phyloP scores from a whole-genome alignment of 1,140 invertebrate genomes.

The Neodiprion pinetum region DNA sequence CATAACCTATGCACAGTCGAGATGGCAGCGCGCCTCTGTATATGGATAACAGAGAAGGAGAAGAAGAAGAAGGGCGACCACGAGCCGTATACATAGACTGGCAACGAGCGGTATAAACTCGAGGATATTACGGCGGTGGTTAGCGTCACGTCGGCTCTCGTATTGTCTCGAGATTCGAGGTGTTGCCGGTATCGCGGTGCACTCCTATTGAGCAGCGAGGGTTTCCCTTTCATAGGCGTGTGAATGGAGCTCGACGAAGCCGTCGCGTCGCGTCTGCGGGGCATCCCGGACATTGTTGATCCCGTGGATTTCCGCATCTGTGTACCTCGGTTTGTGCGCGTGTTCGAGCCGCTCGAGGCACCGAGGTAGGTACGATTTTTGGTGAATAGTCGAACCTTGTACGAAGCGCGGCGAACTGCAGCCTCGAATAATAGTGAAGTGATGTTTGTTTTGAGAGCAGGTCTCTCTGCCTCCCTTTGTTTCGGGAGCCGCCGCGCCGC shows the following conservation, averaged over 20 bases:
- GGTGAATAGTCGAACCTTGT: not conserved
- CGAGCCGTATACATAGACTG: not conserved
- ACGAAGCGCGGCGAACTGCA: slow-evolving; percentile 13
- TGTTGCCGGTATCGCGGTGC: slow-evolving; percentile 29
- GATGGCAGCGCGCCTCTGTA: too few species aligned
- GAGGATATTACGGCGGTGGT: slow-evolving; percentile 14
- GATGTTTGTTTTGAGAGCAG: slow-evolving; percentile 61
- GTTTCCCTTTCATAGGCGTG: slow-evolving; percentile 27
- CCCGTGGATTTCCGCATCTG: not conserved
- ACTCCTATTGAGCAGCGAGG: not conserved
- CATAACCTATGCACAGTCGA: too few species aligned
- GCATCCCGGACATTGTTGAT: not conserved
- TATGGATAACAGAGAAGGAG: too few species aligned
- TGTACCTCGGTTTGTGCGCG: not conserved
- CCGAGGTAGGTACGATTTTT: not conserved
- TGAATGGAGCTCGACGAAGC: slow-evolving; percentile 42
- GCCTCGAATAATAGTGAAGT: slow-evolving; percentile 48
- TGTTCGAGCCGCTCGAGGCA: too few species aligned
- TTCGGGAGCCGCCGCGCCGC: slow-evolving; percentile 23
- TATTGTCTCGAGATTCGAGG: slow-evolving; percentile 31
- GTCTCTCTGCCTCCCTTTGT: slow-evolving; percentile 49
- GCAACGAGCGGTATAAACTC: not conserved
- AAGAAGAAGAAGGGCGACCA: too few species aligned
- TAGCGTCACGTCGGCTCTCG: slow-evolving; percentile 15
- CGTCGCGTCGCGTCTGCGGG: slow-evolving; percentile 33